Base-by-base conservation (phyloP, 2,888 invertebrate species). In the Vanessa cardui region DNA sequence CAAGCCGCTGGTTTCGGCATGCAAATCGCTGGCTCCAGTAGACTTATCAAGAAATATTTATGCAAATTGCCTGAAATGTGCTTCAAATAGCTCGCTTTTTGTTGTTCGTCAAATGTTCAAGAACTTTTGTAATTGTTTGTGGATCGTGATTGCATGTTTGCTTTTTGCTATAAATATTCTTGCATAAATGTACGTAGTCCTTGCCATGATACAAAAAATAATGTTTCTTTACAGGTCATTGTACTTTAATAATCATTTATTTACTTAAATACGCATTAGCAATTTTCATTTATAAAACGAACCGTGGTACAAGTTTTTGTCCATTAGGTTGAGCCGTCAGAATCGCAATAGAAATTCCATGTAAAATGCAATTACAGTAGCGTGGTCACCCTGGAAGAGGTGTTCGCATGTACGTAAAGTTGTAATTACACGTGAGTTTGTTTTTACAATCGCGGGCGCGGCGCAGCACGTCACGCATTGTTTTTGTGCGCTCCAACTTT, bases 401-500 rank as follows among this genome's bases (percentile, higher is more conserved):
- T 66, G 62, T 66, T 62, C 62, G 47, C 62, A 45, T 62, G 62
- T 56, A 56, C 62, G 66, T 66, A 66, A 62, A 66, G 62, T 62
- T 62, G 62, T 66, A 66, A 62, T 62, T 62, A 62, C 50, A 68
- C 49, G 59, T 44, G 39, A 39, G 46, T 68, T 64, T 68, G 68
- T 60, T 54, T 54, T 56, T 49, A 46, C 50, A 63, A 33, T 58
- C 64, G 68, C 59, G 52, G 58, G 20, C 63, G 60, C 39, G 33
- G 58, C 26, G 64, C 47, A 47, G 33, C 47, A 20, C 54, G 47
- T 16, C 50, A 50, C 18, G 58, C 64, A 64, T 64, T 64, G 63
- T 68, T 64, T 39, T 50, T 56, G 67, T 59, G 64, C 58, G 46
- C 54, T 52, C 12, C 58, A 85, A 86, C 78, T 85, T 85, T 83